Evolutionary conservation across 2,797 vertebrate genomes (phyloP), one percentile per base, ranked within the genome.

Genomic region (Parauchenoglanis punctatus): DNA sequence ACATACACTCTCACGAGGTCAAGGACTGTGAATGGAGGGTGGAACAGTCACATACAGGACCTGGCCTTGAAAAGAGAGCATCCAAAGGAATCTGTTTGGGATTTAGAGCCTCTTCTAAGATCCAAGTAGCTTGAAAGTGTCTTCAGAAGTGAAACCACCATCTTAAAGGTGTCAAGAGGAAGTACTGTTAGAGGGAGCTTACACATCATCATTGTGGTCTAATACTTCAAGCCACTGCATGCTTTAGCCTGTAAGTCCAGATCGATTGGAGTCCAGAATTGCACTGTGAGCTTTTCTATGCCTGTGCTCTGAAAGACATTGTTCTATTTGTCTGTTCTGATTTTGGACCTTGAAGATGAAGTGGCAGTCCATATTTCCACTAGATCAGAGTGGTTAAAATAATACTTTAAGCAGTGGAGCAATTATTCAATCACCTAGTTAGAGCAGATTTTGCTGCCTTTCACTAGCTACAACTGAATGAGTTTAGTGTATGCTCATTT

Each of bases 1-100:
- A 93, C 93, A 93, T 92, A 85, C 89, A 85, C 91, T 90, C 86
- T 91, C 80, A 75, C 82, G 90, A 88, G 91, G 82, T 77, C 28
- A 63, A 76, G n/a, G 67, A 61, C 46, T 31, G 72, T 73, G n/a
- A 56, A 52, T 75, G 56, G 61, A 72, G 49, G 81, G 44, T 40
- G 31, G 4, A 89, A 54, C 44, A 86, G 85, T 84, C 54, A 52
- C 73, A 88, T 85, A 85, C 25, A 85, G 83, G 81, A 84, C 78
- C 87, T 85, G 87, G 90, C 44, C 91, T 93, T 86, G 89, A 87
- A 80, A 77, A 91, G 75, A 84, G 56, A 80, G 31, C 75, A 8
- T 82, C 73, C 17, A 70, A 54, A 31, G 49, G 70, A 88, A 83
- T 81, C 80, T 73, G 15, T 52, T 82, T 28, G 15, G 4, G 25